These are phyloP conservation scores for Cyclargus thomasi DNA, from an alignment of 1,140 invertebrate genomes.

Conservation along the genomic window DNA sequence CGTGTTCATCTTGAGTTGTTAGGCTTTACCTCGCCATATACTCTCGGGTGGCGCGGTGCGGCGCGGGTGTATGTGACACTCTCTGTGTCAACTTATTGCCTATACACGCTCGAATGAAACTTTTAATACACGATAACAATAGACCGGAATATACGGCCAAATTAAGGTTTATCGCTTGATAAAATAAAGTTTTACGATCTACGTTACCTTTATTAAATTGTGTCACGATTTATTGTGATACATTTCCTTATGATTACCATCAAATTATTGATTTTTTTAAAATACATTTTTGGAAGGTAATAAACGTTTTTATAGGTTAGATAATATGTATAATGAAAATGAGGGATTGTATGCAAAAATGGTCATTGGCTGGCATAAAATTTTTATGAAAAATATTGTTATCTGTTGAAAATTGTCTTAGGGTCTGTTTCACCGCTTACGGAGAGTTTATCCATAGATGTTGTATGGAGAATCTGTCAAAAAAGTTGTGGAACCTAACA, in stretches of 20 bases:
- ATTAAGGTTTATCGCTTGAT: neutral
- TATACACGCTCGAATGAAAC: slow-evolving; percentile 35
- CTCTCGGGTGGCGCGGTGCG: slow-evolving; percentile 55
- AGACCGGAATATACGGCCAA: slow-evolving; percentile 1
- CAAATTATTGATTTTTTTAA: neutral
- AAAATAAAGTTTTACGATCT: slow-evolving; percentile 1
- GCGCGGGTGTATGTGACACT: slow-evolving; percentile 65
- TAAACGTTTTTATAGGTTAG: too few species aligned
- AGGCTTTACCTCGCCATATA: slow-evolving; percentile 70
- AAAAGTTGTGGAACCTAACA: too few species aligned
- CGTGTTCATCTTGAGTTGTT: slow-evolving; percentile 74
- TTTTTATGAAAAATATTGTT: too few species aligned
- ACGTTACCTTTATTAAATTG: neutral
- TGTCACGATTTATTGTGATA: neutral
- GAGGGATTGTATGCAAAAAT: too few species aligned
- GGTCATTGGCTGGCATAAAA: too few species aligned
- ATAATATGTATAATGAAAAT: too few species aligned
- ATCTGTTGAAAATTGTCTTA: too few species aligned
- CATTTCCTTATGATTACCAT: neutral
- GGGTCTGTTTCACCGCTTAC: too few species aligned
- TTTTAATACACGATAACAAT: slow-evolving; percentile 39
- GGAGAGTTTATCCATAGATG: too few species aligned
- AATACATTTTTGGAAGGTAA: too few species aligned
- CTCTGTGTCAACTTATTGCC: slow-evolving; percentile 55
- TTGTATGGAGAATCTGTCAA: too few species aligned